Base-by-base conservation (phyloP, 2,797 vertebrate species). In the Scomberomorus guttatus region DNA sequence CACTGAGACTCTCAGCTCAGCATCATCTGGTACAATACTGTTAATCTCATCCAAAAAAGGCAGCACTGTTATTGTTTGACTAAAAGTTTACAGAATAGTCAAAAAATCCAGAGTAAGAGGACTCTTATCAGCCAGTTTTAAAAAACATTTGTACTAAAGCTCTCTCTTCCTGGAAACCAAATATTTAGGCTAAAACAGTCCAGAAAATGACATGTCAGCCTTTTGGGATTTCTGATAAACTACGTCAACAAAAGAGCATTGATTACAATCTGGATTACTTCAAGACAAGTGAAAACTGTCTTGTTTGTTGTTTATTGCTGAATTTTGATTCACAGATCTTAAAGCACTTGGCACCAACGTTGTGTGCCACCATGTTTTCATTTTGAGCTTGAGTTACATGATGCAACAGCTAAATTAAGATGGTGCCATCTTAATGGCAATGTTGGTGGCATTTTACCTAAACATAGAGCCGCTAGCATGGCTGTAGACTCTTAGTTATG, bases 91-190 rank as follows among this genome's bases (percentile, higher is more conserved):
- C 8, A 22, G 51, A 77, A 39, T 4, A 9, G 37, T 32, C 63
- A 71, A 44, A 17, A 71, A 55, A 71, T 14, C 7, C 7, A 63
- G 20, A 61, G 48, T 20, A 18, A 6, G 44, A 29, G 12, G 20
- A 17, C 15, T 48, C 5, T 12, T 56, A 24, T 82, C 54, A 60
- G 39, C 37, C 13, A 14, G 42, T 44, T 66, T 62, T 52, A 11
- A 17, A 57, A 57, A 50, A 55, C 18, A 58, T 72, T 34, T 75
- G 15, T 12, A 22, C 52, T 29, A 20, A 60, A 63, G 29, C 20
- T 44, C n/a, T 27, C 25, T 46, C 79, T 57, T 75, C 70, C 24
- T 76, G 72, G 81, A 79, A 87, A 88, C 80, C 34, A 82, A 77
- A 89, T 85, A 81, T 85, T 85, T 50, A 48, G 17, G 17, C 15